Evolutionary conservation across 2,113 vertebrate genomes (phyloP), one percentile per base, ranked within the genome.

Genomic region (Tachysurus fulvidraco): DNA sequence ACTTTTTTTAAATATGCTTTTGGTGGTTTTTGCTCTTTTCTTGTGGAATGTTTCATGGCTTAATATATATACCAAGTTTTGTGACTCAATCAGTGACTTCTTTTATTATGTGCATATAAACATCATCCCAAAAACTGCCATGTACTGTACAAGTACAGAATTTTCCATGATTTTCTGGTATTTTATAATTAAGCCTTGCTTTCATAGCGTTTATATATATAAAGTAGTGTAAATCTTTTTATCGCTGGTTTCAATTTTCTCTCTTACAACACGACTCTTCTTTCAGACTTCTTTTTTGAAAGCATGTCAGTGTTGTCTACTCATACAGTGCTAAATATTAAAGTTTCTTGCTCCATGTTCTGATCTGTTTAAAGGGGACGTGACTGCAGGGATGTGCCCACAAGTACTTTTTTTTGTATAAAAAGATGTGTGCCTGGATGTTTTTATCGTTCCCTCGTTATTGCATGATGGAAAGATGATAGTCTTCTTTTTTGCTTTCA

Each of bases 391-490:
- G 86, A 87, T 87, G 83, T 93, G 93, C 92, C 91, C 90, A 87
- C 84, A 90, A 90, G 89, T 91, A 91, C 64, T 80, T 81, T 91
- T 91, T 94, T 90, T 94, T 93, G 91, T 93, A 90, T 92, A 90
- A 93, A 95, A 96, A 93, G 93, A 96, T 94, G 92, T 96, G 94
- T 94, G 95, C 95, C 93, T 92, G 96, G 96, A 94, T 97, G 95
- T 95, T 95, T 95, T 95, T 96, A 95, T 95, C 92, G 96, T 97
- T 96, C 95, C 95, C 96, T 97, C 93, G 92, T 97, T 97, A 95
- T 97, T 98, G 98, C 97, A 99, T 99, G 97, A 96, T 96, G 94
- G 96, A 96, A 94, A 95, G 91, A 93, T 92, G 90, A 93, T 92
- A 94, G 93, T 97, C 96, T 95, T 93, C 82, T 94, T 92, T 92